A percentile compares a stretch with the other conserved stretches of the same genome.
These are phyloP conservation scores for Apamea monoglypha DNA, from an alignment of 2,888 invertebrate species.

Conservation along the genomic window DNA sequence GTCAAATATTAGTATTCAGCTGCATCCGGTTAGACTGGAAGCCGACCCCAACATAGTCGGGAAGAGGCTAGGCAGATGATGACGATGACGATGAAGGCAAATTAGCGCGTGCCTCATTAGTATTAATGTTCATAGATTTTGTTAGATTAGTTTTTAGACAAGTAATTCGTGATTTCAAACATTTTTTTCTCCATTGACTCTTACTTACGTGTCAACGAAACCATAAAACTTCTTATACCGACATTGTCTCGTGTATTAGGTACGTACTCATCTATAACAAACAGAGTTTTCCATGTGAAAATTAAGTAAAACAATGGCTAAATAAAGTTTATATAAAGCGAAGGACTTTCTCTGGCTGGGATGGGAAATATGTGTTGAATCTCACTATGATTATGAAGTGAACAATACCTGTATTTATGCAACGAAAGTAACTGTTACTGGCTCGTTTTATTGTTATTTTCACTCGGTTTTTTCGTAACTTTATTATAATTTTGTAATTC, in stretches of 20 bases:
- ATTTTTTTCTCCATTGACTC: not conserved
- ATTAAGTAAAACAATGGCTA: slow-evolving; percentile 67
- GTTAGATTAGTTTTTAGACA: not conserved
- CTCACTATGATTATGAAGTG: slow-evolving; percentile 63
- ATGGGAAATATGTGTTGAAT: slow-evolving; percentile 67
- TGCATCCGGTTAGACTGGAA: too few relatives aligned
- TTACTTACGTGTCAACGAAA: slow-evolving; percentile 32
- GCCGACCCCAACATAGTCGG: too few relatives aligned
- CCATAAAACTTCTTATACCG: slow-evolving; percentile 45
- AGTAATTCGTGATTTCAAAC: not conserved
- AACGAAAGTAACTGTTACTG: slow-evolving; percentile 84
- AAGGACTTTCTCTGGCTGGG: slow-evolving; percentile 73
- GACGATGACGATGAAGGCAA: too few relatives aligned
- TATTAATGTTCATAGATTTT: slow-evolving; percentile 1
- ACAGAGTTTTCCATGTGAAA: slow-evolving; percentile 70
- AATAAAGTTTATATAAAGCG: slow-evolving; percentile 67
- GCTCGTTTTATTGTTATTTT: slow-evolving; percentile 66
- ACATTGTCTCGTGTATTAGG: slow-evolving; percentile 44
- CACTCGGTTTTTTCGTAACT: slow-evolving; percentile 66
- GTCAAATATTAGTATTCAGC: too few relatives aligned
- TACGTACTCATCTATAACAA: slow-evolving; percentile 53
- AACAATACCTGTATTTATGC: slow-evolving; percentile 84
- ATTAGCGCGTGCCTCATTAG: slow-evolving; percentile 21
- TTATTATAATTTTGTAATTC: slow-evolving; percentile 59
- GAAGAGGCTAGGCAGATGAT: too few relatives aligned